These are phyloP conservation scores for Exaiptasia diaphana DNA, from an alignment of 64 coral and sea anemone species.

Conservation along the genomic window DNA sequence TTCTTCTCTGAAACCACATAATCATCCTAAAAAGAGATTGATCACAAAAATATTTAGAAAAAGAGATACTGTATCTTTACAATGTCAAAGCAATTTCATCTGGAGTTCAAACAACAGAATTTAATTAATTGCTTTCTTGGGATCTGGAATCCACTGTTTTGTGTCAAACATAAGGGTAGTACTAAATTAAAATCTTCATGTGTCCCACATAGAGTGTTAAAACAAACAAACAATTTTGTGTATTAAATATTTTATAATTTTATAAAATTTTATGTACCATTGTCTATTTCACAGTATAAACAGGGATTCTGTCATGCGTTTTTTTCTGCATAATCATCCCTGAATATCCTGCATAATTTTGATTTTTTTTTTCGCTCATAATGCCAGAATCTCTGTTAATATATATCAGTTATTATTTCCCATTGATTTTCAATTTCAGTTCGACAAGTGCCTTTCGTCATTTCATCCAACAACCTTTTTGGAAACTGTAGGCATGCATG, in stretches of 20 bases:
- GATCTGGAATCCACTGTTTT: neutral
- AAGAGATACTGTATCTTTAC: neutral
- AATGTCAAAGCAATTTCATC: neutral
- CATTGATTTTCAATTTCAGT: neutral
- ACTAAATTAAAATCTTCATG: neutral
- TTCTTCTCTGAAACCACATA: slow-evolving; percentile 55
- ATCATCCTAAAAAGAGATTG: slow-evolving; percentile 75
- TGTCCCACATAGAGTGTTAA: neutral
- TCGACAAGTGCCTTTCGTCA: neutral
- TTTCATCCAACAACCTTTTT: too few species aligned
- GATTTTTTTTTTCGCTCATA: neutral
- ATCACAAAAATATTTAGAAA: too few species aligned
- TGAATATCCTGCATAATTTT: neutral
- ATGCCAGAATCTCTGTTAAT: neutral
- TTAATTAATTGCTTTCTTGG: neutral
- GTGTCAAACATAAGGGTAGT: neutral
- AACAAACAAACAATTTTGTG: too few species aligned
- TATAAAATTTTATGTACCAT: too few species aligned
- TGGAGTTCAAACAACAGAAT: neutral
- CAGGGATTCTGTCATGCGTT: too few species aligned
- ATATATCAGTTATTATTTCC: neutral
- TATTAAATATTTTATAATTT: too few species aligned
- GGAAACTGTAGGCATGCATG: too few species aligned
- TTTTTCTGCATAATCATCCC: neutral
- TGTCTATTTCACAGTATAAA: too few species aligned